Evolutionary conservation across 37 sponge, comb jelly and placozoan species (phyloP), one percentile per base, ranked within the genome.

Genomic region (Cliona cf. orientalis): DNA sequence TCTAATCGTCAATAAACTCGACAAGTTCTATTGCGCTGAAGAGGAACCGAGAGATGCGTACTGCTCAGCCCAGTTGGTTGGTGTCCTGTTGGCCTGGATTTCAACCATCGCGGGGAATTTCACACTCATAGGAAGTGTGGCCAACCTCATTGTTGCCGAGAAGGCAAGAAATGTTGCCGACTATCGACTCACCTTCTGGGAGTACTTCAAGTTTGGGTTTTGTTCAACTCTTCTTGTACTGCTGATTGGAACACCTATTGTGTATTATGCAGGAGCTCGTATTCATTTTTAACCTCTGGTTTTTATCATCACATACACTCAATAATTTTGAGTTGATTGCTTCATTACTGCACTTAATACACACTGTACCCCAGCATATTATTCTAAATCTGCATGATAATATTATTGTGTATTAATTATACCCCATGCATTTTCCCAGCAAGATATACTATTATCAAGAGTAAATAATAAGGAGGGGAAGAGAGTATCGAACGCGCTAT

Each of bases 81-180:
- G 92, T 42, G 72, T 88, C 65, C 72, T 95, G 35, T 84, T 91
- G 55, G 95, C 91, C 14, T 91, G 92, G 95, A 78, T 89, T 21
- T 80, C 92, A 42, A 95, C 95, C 5, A 69, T 95, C 26, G 92
- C 95, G 22, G 95, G 95, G 2, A 95, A 95, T 69, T 89, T 95
- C 80, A 91, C 95, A 0, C 90, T 95, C 58, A 80, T 95, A 58
- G 95, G 95, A 19, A 91, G 92, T 65, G 85, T 95, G 22, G 95
- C 95, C 39, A 95, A 95, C 84, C 78, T 95, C 28, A 91, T 95
- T 75, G 95, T 95, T 22, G 92, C 92, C 17, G 95, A 95, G 76
- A 95, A 95, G 41, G 89, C 92, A 41, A 75, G 74, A 31, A 71
- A 69, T 41, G 43, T 62, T 36, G 71, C 84, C 45, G 73, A 81